Evolutionary conservation across 2,888 invertebrate genomes (phyloP).

Genomic region (Scaptomyza tumidula): DNA sequence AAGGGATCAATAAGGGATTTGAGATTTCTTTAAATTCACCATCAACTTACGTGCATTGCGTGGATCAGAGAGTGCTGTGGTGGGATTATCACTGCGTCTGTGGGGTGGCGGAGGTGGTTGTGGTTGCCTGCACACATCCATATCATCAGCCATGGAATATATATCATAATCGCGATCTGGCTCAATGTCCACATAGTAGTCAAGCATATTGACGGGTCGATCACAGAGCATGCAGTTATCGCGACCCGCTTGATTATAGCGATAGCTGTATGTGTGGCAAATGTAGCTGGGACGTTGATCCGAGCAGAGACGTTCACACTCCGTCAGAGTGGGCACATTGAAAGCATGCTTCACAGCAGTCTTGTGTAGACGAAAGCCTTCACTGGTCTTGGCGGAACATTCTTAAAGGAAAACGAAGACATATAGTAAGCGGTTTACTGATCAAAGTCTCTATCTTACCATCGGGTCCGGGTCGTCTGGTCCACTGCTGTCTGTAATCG

Average conservation of each 20-base stretch:
- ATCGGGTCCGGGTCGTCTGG: conserved; percentile 84
- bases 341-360: conserved; percentile 88
- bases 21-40: neutral
- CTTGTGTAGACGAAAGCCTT: conserved; percentile 90
- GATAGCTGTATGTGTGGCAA: conserved; percentile 91
- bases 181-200: conserved; percentile 90
- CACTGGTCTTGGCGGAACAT: conserved; percentile 90
- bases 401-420: conserved; percentile 84
- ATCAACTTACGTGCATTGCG: conserved; percentile 82
- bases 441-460: conserved; percentile 66
- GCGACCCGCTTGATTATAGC: conserved; percentile 85
- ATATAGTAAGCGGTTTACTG: neutral
- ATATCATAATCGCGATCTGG: conserved; percentile 92
- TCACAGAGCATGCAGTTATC: conserved; percentile 93
- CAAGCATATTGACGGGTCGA: conserved; percentile 88
- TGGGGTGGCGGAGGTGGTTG: conserved; percentile 35
- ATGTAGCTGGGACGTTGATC: conserved; percentile 88
- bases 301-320: conserved; percentile 91
- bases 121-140: conserved; percentile 85
- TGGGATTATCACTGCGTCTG: conserved; percentile 70
- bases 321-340: conserved; percentile 88
- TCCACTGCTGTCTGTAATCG: conserved; percentile 84
- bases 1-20: neutral
- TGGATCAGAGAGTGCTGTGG: conserved; percentile 84
- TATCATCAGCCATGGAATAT: conserved; percentile 89